Percentiles rank a stretch among this genome's conserved stretches.
These are phyloP conservation scores for Chalcis sispes DNA, from an alignment of 2,888 invertebrate genomes.

Conservation along the genomic window DNA sequence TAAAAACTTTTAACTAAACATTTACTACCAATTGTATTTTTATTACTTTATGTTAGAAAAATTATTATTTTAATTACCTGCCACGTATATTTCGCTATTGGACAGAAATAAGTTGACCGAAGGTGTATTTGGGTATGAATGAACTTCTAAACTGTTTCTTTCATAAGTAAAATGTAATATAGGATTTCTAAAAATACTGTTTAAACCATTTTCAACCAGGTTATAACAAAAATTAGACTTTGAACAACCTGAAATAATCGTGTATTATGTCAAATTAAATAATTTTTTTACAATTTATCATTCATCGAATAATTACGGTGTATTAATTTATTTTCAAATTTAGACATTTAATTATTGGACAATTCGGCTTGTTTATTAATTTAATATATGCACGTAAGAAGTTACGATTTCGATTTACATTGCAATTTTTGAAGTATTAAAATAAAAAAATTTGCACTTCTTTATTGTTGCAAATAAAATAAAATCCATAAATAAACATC, in stretches of 20 bases:
- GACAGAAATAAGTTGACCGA: constrained; percentile 54
- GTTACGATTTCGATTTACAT: too few species aligned
- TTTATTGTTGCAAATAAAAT: too few species aligned
- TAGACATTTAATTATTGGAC: too few species aligned
- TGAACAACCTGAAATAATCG: constrained; percentile 29
- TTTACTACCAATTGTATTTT: too few species aligned
- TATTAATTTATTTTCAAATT: background rate
- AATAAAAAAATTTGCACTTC: background rate
- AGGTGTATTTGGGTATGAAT: constrained; percentile 49
- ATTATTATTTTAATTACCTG: too few species aligned
- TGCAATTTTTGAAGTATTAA: too few species aligned
- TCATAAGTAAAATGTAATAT: constrained; percentile 21
- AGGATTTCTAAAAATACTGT: background rate
- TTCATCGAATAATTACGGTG: background rate
- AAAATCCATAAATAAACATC: background rate
- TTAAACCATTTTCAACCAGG: background rate
- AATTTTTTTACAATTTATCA: background rate
- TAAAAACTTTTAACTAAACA: too few species aligned
- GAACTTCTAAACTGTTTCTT: constrained; percentile 31
- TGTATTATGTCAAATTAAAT: too few species aligned
- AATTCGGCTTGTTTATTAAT: background rate
- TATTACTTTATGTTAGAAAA: too few species aligned
- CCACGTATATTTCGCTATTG: constrained; percentile 55
- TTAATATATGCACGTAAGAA: background rate
- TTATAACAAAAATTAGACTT: background rate